Evolutionary conservation across 2,888 invertebrate genomes (phyloP), one percentile per base, ranked within the genome.

Genomic region (Torymus tubicola): DNA sequence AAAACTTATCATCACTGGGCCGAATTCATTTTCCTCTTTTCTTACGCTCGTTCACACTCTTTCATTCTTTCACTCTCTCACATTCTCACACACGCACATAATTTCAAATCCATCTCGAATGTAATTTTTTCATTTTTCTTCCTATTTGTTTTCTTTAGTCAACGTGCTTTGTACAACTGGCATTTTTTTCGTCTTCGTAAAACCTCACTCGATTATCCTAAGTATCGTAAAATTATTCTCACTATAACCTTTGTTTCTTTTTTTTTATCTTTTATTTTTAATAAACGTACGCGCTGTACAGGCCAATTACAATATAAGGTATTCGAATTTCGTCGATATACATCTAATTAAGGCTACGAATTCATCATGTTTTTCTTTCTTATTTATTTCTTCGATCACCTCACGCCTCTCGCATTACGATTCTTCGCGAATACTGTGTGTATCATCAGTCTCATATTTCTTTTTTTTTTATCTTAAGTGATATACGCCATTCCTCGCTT

Each of bases 381-480:
- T 50, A 16, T 18, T 31, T 21, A 50, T 63, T 63, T 52, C 12
- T 53, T 42, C 31, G 31, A 57, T 73, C 71, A 52, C 68, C 50
- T 81, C 68, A 63, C 60, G 65, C 80, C 81, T 78, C 76, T 76
- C 83, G 65, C 84, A 84, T 87, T 85, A 87, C 86, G 86, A 86
- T 85, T 88, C 86, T 87, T 86, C 87, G 85, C 86, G 86, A 90
- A 90, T 90, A 90, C 90, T 90, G 90, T 90, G 84, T 87, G 85
- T 87, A 88, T 73, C 64, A 80, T 90, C 90, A 90, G 90, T 90
- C 90, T 90, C 90, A 90, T 89, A 84, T 87, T 87, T 83, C 83
- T 81, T 85, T 85, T 78, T 85, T 78, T 81, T 81, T 79, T 79
- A 50, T 73, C 74, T 72, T 79, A 78, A 78, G 72, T 71, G 70